Conservation (phyloP, 2,113 vertebrate species). For the human (Homo sapiens) region GRCh38 chr5:128579001-128579500, state of each 20-base stretch:
- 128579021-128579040: not conserved
- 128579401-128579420: not conserved
- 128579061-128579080: conserved; percentile 52
- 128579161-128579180: conserved; percentile 45
- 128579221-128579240: conserved; percentile 38
- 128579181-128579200: conserved; percentile 71
- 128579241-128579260: not conserved
- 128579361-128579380: not conserved
- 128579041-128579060: conserved; percentile 18
- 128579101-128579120: conserved; percentile 65
- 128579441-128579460: conserved; percentile 7
- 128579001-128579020: not conserved
- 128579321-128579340: not conserved
- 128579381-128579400: not conserved
- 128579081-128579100: conserved; percentile 65
- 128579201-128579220: not conserved
- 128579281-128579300: conserved; percentile 52
- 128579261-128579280: conserved; percentile 51
- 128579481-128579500: conserved; percentile 35
- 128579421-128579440: not conserved
- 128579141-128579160: conserved; percentile 54
- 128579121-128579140: conserved; percentile 52
- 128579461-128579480: conserved; percentile 33
- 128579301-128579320: not conserved
- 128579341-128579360: conserved; percentile 40